Evolutionary conservation across 2,888 invertebrate genomes (phyloP).

Genomic region (Agrilus mali): DNA sequence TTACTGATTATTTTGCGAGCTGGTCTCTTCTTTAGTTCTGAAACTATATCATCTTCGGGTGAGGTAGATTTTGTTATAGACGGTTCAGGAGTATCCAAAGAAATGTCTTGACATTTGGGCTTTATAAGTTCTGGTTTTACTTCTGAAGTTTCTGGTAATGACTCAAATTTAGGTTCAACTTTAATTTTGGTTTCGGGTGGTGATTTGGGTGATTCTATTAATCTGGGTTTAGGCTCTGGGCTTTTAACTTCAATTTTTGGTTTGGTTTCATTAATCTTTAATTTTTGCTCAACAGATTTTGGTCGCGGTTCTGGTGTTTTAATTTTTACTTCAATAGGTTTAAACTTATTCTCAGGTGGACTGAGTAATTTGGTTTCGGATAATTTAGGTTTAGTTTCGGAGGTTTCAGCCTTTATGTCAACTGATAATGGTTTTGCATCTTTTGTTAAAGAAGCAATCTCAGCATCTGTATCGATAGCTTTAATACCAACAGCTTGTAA

Average conservation of each 20-base stretch:
- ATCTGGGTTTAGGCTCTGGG: conserved; percentile 15
- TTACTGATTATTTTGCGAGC: conserved; percentile 30
- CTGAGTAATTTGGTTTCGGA: background rate
- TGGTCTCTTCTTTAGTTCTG: conserved; percentile 23
- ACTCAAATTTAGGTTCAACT: conserved; percentile 12
- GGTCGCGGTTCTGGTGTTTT: background rate
- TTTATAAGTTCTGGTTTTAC: conserved; percentile 8
- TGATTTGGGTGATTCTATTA: conserved; percentile 15
- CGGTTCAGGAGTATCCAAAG: conserved; percentile 4
- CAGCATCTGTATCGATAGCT: background rate
- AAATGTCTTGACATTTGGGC: conserved; percentile 6
- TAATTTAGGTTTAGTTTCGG: background rate
- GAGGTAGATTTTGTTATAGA: conserved; percentile 2
- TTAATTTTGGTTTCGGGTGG: conserved; percentile 22
- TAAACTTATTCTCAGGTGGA: background rate
- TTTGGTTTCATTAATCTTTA: conserved; percentile 1
- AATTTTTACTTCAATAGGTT: background rate
- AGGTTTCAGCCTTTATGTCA: background rate
- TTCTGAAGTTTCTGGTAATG: conserved; percentile 1
- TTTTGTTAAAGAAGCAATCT: background rate
- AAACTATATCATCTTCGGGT: conserved; percentile 3
- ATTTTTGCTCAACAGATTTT: background rate
- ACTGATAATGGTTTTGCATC: background rate
- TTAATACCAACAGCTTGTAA: background rate
- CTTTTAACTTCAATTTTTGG: conserved; percentile 12